phyloP scores from a whole-genome alignment of 2,888 invertebrate genomes.

The Adela reaumurella region DNA sequence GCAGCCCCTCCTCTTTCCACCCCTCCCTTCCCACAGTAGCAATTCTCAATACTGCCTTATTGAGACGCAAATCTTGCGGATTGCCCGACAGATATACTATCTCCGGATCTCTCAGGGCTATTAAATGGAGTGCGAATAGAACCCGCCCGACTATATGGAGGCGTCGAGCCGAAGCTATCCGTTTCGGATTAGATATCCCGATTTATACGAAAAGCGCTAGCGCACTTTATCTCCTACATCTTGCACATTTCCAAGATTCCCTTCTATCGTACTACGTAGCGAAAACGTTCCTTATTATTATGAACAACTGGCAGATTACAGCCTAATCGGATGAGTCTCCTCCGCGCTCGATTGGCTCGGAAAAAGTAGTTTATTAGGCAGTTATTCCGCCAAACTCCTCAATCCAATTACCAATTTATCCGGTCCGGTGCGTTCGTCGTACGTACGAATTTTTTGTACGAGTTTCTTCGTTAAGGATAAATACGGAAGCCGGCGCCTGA shows the following conservation, averaged over 20 bases:
- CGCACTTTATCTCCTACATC: too few species aligned
- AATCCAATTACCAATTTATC: not conserved
- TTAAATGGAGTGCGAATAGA: conserved; percentile 40
- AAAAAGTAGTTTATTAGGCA: not conserved
- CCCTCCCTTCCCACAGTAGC: not conserved
- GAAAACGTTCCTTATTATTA: too few species aligned
- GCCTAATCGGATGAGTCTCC: not conserved
- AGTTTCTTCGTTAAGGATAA: too few species aligned
- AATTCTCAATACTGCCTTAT: not conserved
- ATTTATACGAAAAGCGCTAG: too few species aligned
- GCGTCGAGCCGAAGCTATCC: not conserved
- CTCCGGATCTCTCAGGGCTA: conserved; percentile 45
- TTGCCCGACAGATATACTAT: conserved; percentile 40
- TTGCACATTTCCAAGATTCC: too few species aligned
- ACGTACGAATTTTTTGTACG: too few species aligned
- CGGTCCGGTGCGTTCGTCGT: not conserved
- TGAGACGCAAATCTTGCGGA: conserved; percentile 39
- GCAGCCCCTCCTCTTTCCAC: conserved; percentile 13
- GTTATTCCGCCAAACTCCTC: not conserved
- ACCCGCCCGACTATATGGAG: not conserved
- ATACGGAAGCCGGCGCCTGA: not conserved
- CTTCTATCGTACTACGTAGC: too few species aligned
- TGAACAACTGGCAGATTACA: too few species aligned
- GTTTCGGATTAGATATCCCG: not conserved
- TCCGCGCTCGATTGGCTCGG: not conserved